A percentile compares a stretch with the other conserved stretches of the same genome.
Evolutionary conservation across 2,888 invertebrate genomes (phyloP).

Genomic region (Acanthosoma haemorrhoidale): DNA sequence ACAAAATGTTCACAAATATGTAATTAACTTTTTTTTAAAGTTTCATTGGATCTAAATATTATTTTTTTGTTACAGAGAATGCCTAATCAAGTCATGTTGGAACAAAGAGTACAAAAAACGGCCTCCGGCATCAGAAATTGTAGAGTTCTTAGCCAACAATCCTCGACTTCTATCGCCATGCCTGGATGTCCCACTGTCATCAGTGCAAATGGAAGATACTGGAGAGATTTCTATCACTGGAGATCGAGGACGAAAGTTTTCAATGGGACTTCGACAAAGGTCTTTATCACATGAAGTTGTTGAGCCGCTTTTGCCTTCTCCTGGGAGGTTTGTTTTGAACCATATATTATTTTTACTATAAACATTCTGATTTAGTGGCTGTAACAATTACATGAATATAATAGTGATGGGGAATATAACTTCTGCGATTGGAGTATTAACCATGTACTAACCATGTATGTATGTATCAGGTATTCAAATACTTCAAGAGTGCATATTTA

Average conservation of each 20-base stretch:
- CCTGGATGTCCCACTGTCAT: slow-evolving; percentile 67
- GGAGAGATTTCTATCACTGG: slow-evolving; percentile 52
- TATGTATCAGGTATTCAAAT: no score
- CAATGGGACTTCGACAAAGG: slow-evolving; percentile 36
- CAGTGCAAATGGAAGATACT: slow-evolving; percentile 66
- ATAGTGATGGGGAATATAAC: no score
- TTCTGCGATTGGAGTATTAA: no score
- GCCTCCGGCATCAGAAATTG: slow-evolving; percentile 71
- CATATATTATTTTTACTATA: no score
- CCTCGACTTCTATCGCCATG: slow-evolving; percentile 72
- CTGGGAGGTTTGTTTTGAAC: neutral
- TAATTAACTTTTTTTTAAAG: no score
- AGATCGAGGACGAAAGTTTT: slow-evolving; percentile 40
- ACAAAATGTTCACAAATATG: no score
- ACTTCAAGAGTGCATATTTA: no score
- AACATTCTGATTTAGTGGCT: no score
- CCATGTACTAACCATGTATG: no score
- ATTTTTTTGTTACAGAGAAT: slow-evolving; percentile 56
- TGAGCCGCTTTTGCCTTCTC: slow-evolving; percentile 32
- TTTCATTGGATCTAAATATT: no score
- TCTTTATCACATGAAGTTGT: slow-evolving; percentile 29
- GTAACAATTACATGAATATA: no score
- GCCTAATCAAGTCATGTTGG: slow-evolving; percentile 76
- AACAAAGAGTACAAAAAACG: slow-evolving; percentile 61
- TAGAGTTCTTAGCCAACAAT: slow-evolving; percentile 71